Evolutionary conservation across 2,888 invertebrate genomes (phyloP), one percentile per base, ranked within the genome.

Genomic region (Chrysolina haemoptera): DNA sequence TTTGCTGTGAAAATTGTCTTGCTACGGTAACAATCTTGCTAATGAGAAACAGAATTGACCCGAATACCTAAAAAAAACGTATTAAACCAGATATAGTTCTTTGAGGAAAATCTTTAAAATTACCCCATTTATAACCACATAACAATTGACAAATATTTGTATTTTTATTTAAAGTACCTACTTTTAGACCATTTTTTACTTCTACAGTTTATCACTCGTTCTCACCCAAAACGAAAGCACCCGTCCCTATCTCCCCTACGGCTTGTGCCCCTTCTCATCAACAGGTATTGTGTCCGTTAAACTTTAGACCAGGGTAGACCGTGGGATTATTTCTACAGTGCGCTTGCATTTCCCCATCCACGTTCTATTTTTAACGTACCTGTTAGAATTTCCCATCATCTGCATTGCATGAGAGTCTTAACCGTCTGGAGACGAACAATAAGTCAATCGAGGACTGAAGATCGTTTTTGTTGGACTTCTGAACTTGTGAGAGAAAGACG

Each of bases 201-300:
- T 50, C 8, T 10, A 50, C 16, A 50, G 10, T 50, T 35, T 35
- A 8, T 59, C n/a, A 50, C 22, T n/a, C n/a, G n/a, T n/a, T n/a
- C n/a, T n/a, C n/a, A n/a, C 59, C 59, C 27, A 59, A 18, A 12
- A 14, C 6, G 6, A 11, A 62, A 40, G 4, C 16, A 43, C 11
- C 14, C 62, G 68, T 69, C 35, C 73, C 59, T 27, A 48, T 78
- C 71, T 50, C 74, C 78, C 78, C 78, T 76, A 76, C 27, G 71
- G 70, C 74, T 68, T 70, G 76, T 79, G 78, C 80, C 79, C 80
- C 79, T 74, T 75, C 43, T 71, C 68, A 50, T 72, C 79, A 76
- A 80, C 83, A 82, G 80, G 80, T 82, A 82, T 80, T 80, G 82
- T 83, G 83, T 83, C 84, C 85, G 85, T 85, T 85, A 74, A 65